phyloP scores from a whole-genome alignment of 2,797 vertebrate genomes.

The Cheirogaleus major region DNA sequence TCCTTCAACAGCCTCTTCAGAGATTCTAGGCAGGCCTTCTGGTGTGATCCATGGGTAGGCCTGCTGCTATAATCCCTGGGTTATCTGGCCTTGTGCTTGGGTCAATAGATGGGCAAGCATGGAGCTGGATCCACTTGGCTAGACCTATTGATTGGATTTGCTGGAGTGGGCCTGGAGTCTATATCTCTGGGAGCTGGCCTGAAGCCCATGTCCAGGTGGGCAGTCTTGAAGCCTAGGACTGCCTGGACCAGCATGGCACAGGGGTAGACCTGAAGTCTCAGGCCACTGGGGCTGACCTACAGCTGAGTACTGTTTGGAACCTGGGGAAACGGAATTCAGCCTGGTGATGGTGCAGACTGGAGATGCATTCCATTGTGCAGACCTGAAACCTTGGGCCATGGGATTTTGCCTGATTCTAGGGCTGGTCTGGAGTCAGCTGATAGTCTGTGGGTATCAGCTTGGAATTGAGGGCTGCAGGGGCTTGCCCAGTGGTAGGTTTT shows the following conservation, averaged over 20 bases:
- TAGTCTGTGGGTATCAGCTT: neutral
- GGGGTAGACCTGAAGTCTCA: neutral
- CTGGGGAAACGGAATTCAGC: neutral
- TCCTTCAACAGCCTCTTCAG: neutral
- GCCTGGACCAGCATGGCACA: neutral
- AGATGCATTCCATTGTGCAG: neutral
- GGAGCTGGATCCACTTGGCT: neutral
- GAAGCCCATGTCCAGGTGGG: neutral
- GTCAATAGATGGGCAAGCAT: neutral
- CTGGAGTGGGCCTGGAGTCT: neutral
- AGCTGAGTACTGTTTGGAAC: neutral
- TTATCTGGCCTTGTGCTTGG: neutral
- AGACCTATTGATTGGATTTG: neutral
- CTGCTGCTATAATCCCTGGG: neutral
- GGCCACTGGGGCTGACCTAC: neutral
- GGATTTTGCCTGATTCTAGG: neutral
- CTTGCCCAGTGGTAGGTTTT: neutral
- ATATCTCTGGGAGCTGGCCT: neutral
- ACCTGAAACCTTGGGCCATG: neutral
- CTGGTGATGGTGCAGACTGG: neutral
- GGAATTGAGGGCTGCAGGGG: neutral
- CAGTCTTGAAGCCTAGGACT: neutral
- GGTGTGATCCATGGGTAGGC: neutral
- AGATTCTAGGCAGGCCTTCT: neutral
- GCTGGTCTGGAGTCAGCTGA: neutral